A percentile compares a stretch with the other conserved stretches of the same genome.
These are phyloP conservation scores for Scaeva pyrastri DNA, from an alignment of 2,888 invertebrate genomes.

Conservation along the genomic window DNA sequence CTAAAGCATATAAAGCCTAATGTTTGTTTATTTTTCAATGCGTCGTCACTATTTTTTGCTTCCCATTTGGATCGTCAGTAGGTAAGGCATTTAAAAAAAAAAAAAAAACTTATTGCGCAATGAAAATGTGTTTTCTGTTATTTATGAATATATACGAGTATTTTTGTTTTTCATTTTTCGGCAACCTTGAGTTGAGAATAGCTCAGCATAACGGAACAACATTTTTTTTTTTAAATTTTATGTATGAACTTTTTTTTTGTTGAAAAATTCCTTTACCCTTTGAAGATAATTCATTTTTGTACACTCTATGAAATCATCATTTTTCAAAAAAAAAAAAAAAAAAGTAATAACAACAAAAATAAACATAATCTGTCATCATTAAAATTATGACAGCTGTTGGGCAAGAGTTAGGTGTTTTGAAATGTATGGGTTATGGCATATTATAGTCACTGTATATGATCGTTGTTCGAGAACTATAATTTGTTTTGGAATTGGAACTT, in stretches of 20 bases:
- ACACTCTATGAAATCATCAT: constrained; percentile 56
- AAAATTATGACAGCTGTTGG: constrained; percentile 62
- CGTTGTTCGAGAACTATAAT: constrained; percentile 45
- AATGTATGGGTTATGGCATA: not conserved
- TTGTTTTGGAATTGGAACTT: constrained; percentile 71
- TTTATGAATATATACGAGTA: not conserved
- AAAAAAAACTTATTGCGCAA: constrained; percentile 11
- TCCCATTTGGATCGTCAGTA: not conserved
- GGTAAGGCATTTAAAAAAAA: not conserved
- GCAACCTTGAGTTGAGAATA: constrained; percentile 66
- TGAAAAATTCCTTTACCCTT: constrained; percentile 15
- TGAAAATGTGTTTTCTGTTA: not conserved
- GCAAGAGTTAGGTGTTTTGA: constrained; percentile 11
- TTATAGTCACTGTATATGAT: constrained; percentile 31
- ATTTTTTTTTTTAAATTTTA: constrained; percentile 10
- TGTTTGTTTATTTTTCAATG: constrained; percentile 16
- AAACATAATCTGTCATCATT: constrained; percentile 71
- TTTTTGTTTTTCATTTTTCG: constrained; percentile 30
- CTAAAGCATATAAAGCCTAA: not conserved
- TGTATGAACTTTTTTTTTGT: not conserved
- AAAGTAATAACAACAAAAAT: too few relatives aligned
- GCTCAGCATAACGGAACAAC: constrained; percentile 14
- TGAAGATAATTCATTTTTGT: constrained; percentile 9
- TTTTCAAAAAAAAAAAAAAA: not conserved
- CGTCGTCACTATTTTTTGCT: constrained; percentile 6